Evolutionary conservation across 92 coral and sea anemone genomes (phyloP).

Genomic region (Zoanthus gigantus): DNA sequence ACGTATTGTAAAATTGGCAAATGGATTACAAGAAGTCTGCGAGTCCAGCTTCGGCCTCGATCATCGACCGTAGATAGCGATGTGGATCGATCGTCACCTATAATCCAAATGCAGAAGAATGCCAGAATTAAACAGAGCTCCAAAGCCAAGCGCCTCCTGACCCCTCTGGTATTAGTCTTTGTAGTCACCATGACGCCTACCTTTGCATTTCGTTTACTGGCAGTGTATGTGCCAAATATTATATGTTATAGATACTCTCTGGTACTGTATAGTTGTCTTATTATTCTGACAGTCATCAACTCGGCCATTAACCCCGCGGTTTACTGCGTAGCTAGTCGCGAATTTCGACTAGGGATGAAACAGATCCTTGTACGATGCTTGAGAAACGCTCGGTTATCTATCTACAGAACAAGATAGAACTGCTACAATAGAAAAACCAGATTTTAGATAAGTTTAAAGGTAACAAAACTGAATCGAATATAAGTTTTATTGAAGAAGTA

Average conservation of each 20-base stretch:
- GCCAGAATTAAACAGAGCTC: slow-evolving; percentile 22
- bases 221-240: not conserved
- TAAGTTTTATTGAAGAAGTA: not conserved
- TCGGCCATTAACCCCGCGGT: slow-evolving; percentile 28
- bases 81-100: not conserved
- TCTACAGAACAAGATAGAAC: not conserved
- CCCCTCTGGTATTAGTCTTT: slow-evolving; percentile 40
- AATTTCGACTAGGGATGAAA: slow-evolving; percentile 33
- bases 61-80: not conserved
- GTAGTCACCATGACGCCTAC: slow-evolving; percentile 25
- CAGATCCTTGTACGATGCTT: not conserved
- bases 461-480: not conserved
- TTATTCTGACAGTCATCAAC: slow-evolving; percentile 16
- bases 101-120: slow-evolving; percentile 12
- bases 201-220: slow-evolving; percentile 27
- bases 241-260: not conserved
- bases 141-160: slow-evolving; percentile 20
- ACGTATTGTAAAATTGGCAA: slow-evolving; percentile 31
- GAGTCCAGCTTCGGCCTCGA: not conserved
- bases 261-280: slow-evolving; percentile 3
- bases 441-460: not conserved
- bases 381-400: not conserved
- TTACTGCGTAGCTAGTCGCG: slow-evolving; percentile 42
- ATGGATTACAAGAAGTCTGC: slow-evolving; percentile 37
- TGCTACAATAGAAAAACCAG: not conserved